Conservation (phyloP, 1,140 invertebrate genomes). For the Pseudachorutes palmiensis region DNA sequence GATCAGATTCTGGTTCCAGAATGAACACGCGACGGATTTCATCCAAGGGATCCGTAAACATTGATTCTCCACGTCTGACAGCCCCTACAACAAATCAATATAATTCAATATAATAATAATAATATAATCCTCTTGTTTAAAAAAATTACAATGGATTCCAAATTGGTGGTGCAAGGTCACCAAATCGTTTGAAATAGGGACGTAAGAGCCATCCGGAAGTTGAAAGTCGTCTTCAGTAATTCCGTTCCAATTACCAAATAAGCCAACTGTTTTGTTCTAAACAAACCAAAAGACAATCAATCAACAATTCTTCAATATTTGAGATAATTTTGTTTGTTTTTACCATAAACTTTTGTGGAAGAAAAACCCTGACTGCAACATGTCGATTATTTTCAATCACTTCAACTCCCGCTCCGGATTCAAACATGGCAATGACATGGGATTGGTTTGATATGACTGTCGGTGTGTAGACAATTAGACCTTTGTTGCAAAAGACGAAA, state of each 20-base stretch:
- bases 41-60: no score
- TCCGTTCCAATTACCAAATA: conserved; percentile 88
- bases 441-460: conserved; percentile 86
- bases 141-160: conserved; percentile 57
- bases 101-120: conserved; percentile 10
- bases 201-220: conserved; percentile 60
- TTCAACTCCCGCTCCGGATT: conserved; percentile 85
- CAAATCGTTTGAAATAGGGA: conserved; percentile 56
- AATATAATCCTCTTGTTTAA: no score
- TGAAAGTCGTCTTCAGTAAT: conserved; percentile 72
- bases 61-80: conserved; percentile 64
- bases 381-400: conserved; percentile 82
- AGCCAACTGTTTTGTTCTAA: conserved; percentile 77
- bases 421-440: conserved; percentile 88
- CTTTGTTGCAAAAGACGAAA: conserved; percentile 42
- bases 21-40: no score
- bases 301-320: conserved; percentile 14
- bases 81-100: conserved; percentile 50
- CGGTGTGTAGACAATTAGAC: conserved; percentile 83
- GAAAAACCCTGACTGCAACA: conserved; percentile 72
- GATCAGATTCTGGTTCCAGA: no score
- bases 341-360: conserved; percentile 83
- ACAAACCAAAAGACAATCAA: conserved; percentile 30
- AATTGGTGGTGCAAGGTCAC: conserved; percentile 66
- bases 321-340: conserved; percentile 38